phyloP scores from a whole-genome alignment of 1,140 invertebrate species.

The Nephotettix cincticeps region DNA sequence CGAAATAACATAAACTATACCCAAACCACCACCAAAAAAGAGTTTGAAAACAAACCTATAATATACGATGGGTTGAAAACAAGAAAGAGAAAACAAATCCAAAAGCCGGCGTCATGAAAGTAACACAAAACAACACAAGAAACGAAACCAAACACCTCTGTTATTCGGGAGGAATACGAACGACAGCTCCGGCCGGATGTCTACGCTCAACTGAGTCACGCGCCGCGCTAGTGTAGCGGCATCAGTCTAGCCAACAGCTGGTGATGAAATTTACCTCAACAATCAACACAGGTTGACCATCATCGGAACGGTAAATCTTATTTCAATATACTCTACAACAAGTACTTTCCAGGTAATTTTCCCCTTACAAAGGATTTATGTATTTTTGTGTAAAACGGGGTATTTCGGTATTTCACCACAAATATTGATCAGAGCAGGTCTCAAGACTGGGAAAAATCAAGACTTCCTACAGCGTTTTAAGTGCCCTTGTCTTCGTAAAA shows the following conservation, averaged over 20 bases:
- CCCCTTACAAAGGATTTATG: no score
- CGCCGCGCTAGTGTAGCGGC: neutral
- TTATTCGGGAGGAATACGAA: neutral
- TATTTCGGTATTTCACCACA: no score
- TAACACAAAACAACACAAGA: neutral
- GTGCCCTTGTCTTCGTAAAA: no score
- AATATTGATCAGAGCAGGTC: no score
- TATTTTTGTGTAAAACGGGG: no score
- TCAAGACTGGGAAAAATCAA: no score
- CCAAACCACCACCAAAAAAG: neutral
- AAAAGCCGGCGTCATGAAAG: slow-evolving; percentile 1
- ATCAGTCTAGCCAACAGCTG: neutral
- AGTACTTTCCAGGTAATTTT: no score
- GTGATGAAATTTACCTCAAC: neutral
- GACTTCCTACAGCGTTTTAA: no score
- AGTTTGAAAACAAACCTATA: neutral
- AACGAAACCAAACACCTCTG: slow-evolving; percentile 5
- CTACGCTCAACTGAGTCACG: neutral
- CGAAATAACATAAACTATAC: neutral
- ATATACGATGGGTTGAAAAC: neutral
- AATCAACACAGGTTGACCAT: no score
- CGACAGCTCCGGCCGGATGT: neutral
- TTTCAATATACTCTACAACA: no score
- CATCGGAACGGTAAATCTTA: no score
- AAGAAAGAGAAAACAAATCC: neutral